These are phyloP conservation scores for Chelon labrosus DNA, from an alignment of 2,797 vertebrate genomes.

Conservation along the genomic window DNA sequence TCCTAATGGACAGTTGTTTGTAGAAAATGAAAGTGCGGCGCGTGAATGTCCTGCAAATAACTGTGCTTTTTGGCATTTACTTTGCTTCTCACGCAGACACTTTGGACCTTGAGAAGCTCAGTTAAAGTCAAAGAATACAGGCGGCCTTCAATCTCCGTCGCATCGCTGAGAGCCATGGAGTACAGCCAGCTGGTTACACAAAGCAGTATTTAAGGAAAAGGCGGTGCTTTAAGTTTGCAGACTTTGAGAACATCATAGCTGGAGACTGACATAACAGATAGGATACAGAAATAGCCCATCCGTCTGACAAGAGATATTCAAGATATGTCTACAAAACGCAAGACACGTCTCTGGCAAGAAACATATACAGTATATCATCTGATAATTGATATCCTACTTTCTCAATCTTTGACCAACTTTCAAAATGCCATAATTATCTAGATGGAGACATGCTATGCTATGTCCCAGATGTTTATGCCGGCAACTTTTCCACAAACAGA, in stretches of 20 bases:
- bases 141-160: conserved; percentile 28
- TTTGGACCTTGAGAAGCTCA: conserved; percentile 13
- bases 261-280: no score
- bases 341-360: no score
- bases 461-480: background rate
- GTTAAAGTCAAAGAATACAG: conserved; percentile 7
- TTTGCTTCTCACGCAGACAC: conserved; percentile 7
- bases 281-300: no score
- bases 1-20: background rate
- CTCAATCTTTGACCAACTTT: background rate
- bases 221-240: background rate
- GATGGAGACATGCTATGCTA: background rate
- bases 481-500: background rate
- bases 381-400: background rate
- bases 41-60: background rate
- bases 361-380: no score
- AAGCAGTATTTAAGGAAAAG: background rate
- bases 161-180: conserved; percentile 13
- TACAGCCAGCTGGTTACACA: conserved; percentile 1
- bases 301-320: no score
- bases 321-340: no score
- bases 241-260: background rate
- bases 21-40: background rate
- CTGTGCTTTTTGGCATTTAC: background rate
- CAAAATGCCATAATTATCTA: no score